phyloP scores from a whole-genome alignment of 2,888 invertebrate species.

The Cordylochernes scorpioides region DNA sequence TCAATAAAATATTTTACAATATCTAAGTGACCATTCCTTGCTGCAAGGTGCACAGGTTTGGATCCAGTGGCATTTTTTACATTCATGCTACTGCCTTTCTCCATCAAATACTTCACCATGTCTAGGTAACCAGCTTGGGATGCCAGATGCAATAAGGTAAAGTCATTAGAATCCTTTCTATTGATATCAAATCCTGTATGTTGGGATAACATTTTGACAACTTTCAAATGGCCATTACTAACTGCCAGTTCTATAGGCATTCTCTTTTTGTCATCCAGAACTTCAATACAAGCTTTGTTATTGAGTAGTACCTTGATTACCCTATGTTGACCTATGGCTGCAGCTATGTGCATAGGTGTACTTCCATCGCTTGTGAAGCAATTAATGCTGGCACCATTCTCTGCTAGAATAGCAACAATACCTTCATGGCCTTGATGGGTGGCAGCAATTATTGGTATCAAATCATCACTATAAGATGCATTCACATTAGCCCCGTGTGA shows the following conservation, averaged over 20 bases:
- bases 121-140: background rate
- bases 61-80: too few relatives aligned
- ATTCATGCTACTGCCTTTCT: constrained; percentile 28
- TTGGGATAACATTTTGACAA: too few relatives aligned
- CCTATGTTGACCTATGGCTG: background rate
- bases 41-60: too few relatives aligned
- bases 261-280: too few relatives aligned
- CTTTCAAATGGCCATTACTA: too few relatives aligned
- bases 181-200: constrained; percentile 1
- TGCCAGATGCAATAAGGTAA: constrained; percentile 2
- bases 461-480: background rate
- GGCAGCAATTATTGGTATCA: constrained; percentile 1
- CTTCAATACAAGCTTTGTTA: too few relatives aligned
- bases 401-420: constrained; percentile 1
- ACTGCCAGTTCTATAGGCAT: too few relatives aligned
- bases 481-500: too few relatives aligned
- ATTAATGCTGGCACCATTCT: constrained; percentile 1
- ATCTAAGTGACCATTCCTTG: too few relatives aligned
- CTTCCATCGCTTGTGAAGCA: background rate
- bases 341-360: constrained; percentile 1
- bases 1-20: too few relatives aligned
- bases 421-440: background rate
- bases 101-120: constrained; percentile 26
- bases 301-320: too few relatives aligned
- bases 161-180: background rate